phyloP scores from a whole-genome alignment of 2,113 vertebrate species.

The Tenrec ecaudatus region DNA sequence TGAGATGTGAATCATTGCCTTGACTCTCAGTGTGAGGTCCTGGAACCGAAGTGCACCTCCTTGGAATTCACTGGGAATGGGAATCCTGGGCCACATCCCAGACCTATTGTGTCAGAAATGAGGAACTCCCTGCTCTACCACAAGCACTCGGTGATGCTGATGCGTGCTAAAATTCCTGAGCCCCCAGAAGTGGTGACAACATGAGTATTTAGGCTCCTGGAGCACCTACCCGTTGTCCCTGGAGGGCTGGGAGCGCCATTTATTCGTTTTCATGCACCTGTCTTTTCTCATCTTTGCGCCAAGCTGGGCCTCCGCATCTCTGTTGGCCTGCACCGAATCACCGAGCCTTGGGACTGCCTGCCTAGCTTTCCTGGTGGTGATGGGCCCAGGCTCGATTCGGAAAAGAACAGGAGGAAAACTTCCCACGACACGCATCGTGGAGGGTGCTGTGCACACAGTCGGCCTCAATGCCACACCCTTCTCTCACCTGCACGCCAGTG shows the following conservation, averaged over 20 bases:
- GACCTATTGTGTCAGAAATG: not conserved
- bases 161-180: not conserved
- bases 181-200: not conserved
- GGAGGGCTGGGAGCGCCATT: not conserved
- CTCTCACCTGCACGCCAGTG: not conserved
- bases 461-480: not conserved
- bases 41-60: not conserved
- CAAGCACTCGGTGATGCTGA: not conserved
- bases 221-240: not conserved
- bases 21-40: not conserved
- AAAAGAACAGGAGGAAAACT: not conserved
- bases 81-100: not conserved
- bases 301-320: not conserved
- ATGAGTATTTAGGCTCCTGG: not conserved
- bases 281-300: constrained; percentile 5
- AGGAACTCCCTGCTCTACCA: not conserved
- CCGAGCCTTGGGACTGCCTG: not conserved
- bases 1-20: not conserved
- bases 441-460: constrained; percentile 10
- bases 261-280: not conserved
- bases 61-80: not conserved
- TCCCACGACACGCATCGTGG: not conserved
- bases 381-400: not conserved
- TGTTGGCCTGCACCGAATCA: not conserved
- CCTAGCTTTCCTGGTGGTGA: not conserved